Conservation (phyloP, 2,888 invertebrate genomes). For the Volucella bombylans region DNA sequence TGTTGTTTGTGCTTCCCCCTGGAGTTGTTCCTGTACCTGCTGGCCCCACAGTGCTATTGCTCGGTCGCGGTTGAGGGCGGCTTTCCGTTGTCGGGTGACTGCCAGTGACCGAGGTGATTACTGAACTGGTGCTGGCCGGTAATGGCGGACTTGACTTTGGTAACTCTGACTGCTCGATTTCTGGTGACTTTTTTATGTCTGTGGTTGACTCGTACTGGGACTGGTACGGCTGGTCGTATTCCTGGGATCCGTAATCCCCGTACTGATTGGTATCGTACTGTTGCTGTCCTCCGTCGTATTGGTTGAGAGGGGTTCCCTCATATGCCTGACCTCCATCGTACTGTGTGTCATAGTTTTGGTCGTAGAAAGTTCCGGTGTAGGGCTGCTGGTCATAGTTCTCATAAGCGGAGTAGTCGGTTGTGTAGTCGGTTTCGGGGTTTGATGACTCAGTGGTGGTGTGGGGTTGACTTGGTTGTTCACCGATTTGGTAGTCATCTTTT, state of each 20-base stretch:
- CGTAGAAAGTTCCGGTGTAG: constrained; percentile 79
- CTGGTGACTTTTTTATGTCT: constrained; percentile 59
- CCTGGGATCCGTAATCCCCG: constrained; percentile 75
- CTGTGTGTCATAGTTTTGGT: constrained; percentile 78
- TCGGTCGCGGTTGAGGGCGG: constrained; percentile 81
- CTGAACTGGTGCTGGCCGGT: constrained; percentile 55
- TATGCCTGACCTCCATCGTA: constrained; percentile 74
- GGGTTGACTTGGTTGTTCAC: constrained; percentile 71
- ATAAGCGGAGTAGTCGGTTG: constrained; percentile 79
- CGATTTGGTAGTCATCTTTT: constrained; percentile 68
- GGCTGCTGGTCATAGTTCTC: constrained; percentile 80
- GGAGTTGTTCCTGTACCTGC: constrained; percentile 75
- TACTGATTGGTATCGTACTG: constrained; percentile 71
- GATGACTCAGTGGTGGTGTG: constrained; percentile 73
- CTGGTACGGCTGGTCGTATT: constrained; percentile 68
- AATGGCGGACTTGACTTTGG: constrained; percentile 63
- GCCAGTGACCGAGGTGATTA: constrained; percentile 74
- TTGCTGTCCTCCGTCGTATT: constrained; percentile 67
- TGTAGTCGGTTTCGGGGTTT: constrained; percentile 75
- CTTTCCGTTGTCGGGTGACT: constrained; percentile 77
- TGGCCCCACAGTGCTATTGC: constrained; percentile 82
- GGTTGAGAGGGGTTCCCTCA: constrained; percentile 72
- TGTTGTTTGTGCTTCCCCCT: constrained; percentile 76
- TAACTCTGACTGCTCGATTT: constrained; percentile 72
- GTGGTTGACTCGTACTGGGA: constrained; percentile 62